Evolutionary conservation across 2,797 vertebrate species (phyloP), one percentile per base, ranked within the genome.

Genomic region (Gila robusta): DNA sequence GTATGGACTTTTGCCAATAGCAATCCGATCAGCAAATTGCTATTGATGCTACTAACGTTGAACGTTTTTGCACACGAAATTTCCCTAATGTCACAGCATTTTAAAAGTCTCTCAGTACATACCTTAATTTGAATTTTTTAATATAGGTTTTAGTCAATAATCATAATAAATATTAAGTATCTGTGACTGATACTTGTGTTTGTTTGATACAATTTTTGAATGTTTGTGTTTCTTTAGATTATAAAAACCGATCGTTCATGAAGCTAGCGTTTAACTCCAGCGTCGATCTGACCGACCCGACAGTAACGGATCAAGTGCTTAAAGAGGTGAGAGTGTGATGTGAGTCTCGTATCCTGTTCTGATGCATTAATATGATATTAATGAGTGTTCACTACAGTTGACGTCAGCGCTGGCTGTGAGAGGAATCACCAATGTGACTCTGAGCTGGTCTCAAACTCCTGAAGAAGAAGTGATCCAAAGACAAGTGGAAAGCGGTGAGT

Each of bases 391-490:
- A n/a, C 6, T 39, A 2, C 59, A 79, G 78, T 12, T 79, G n/a
- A 47, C 3, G 37, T 79, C 59, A 7, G 59, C 9, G 0, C 39
- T 79, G 59, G 37, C 39, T 28, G 14, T 12, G 23, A 62, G 56
- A 62, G 78, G 78, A 62, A 59, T 79, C 37, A 44, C 14, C 39
- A 79, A 79, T 19, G 37, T 79, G 35, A 79, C 23, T 0, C 77
- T 79, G 77, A 64, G 77, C 56, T 79, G 77, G 77, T 12, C 77
- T 64, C 37, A 79, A 64, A 64, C 37, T 17, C 77, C 77, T 4
- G 2, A 41, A 14, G 28, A 32, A 52, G 32, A 7, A 37, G 23
- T 41, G 32, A 26, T 41, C 6, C 32, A 59, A 19, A 19, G 14
- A 62, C 6, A 6, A 26, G 47, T 3, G 1, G 19, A 56, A 54